These are phyloP conservation scores for Gastrophryne carolinensis DNA, from an alignment of 2,797 vertebrate species.

Conservation along the genomic window DNA sequence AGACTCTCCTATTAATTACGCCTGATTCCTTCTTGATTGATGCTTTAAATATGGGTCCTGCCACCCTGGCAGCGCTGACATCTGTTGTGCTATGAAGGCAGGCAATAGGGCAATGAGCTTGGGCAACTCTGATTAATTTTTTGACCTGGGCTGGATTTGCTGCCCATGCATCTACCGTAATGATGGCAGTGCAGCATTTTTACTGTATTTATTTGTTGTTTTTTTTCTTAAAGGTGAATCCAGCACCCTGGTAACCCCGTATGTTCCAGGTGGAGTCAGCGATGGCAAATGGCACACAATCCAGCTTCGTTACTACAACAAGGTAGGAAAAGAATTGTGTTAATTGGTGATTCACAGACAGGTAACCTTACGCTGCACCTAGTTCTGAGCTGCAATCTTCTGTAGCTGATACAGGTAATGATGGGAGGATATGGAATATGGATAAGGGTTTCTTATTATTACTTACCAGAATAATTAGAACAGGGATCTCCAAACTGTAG, in stretches of 20 bases:
- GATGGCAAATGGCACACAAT: slow-evolving; percentile 96
- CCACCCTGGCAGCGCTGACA: background rate
- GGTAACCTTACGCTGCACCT: too few relatives aligned
- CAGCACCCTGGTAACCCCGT: slow-evolving; percentile 91
- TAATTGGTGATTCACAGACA: too few relatives aligned
- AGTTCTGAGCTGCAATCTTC: too few relatives aligned
- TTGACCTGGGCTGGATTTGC: background rate
- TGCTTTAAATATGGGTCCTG: background rate
- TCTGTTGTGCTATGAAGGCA: background rate
- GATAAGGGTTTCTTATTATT: too few relatives aligned
- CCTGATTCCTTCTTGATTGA: slow-evolving; percentile 17
- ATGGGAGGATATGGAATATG: too few relatives aligned
- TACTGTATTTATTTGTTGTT: background rate
- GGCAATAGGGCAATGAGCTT: background rate
- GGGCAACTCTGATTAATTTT: background rate
- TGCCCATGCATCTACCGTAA: background rate
- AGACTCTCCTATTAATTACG: slow-evolving; percentile 20
- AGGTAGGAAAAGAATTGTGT: slow-evolving; percentile 70
- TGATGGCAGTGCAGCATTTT: background rate
- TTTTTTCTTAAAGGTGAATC: slow-evolving; percentile 79
- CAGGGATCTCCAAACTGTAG: too few relatives aligned
- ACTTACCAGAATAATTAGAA: too few relatives aligned
- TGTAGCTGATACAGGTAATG: too few relatives aligned
- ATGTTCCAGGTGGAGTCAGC: slow-evolving; percentile 87
- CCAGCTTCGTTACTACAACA: slow-evolving; percentile 95